Percentiles rank a stretch among this genome's conserved stretches.
phyloP scores from a whole-genome alignment of 2,888 invertebrate genomes.

The Xestia ashworthii region DNA sequence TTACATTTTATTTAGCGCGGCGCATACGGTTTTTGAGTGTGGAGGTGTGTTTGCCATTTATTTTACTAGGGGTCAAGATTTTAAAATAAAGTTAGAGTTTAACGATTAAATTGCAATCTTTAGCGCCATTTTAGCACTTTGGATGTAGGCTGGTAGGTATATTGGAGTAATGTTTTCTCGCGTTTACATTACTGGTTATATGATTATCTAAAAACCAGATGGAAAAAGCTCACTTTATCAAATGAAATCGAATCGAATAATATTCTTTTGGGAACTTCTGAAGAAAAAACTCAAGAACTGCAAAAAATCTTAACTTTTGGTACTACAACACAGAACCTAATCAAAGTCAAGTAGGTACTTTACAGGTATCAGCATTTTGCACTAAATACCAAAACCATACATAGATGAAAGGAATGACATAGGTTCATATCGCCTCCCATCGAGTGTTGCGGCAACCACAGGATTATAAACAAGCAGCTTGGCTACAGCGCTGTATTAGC shows the following conservation, averaged over 20 bases:
- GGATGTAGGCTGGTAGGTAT: not conserved
- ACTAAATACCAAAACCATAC: constrained; percentile 8
- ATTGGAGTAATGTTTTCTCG: not conserved
- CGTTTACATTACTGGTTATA: not conserved
- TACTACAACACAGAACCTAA: not conserved
- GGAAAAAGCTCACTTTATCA: not conserved
- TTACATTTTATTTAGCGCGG: constrained; percentile 53
- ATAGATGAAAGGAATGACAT: not conserved
- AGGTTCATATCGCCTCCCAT: constrained; percentile 4
- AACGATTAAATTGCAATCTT: not conserved
- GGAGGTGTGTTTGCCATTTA: constrained; percentile 34
- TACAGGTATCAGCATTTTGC: not conserved
- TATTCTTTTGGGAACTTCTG: not conserved
- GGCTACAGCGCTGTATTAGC: constrained; percentile 5
- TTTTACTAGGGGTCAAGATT: constrained; percentile 10
- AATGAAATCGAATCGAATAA: not conserved
- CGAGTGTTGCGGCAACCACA: constrained; percentile 14
- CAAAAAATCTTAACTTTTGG: not conserved
- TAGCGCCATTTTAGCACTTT: not conserved
- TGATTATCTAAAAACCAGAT: not conserved
- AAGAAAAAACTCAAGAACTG: not conserved
- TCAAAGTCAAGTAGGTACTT: too few relatives aligned
- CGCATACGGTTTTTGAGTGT: constrained; percentile 40
- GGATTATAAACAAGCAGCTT: constrained; percentile 39
- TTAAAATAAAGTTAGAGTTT: not conserved